Evolutionary conservation across 2,113 vertebrate species (phyloP), one percentile per base, ranked within the genome.

Genomic region (Furnarius figulus): DNA sequence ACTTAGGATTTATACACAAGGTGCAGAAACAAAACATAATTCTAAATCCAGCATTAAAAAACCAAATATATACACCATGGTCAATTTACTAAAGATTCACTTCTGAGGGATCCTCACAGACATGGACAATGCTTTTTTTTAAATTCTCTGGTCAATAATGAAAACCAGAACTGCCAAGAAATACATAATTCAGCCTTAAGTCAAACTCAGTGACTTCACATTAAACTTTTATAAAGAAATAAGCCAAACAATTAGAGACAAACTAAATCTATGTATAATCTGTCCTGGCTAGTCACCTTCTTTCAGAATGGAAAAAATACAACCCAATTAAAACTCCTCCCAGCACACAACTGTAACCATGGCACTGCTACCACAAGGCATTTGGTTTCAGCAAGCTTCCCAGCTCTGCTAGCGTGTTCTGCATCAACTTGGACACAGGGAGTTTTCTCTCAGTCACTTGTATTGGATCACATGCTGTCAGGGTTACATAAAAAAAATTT

Each of bases 211-310:
- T 55, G 77, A 88, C 63, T 91, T 95, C 39, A 40, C 61, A 85
- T 81, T 92, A 68, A 93, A 83, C 55, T 89, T 94, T 52, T 59
- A 90, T 39, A 73, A 89, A 72, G 42, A 71, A 79, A 82, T 81
- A 77, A 91, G 40, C 21, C 81, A 93, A 96, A 89, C 85, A 75
- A 86, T n/a, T 82, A 85, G 40, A 88, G 47, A 81, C 62, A 70
- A 90, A 68, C 33, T 79, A 75, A 79, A 74, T 62, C 66, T 46
- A 12, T 35, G 76, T 55, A 61, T 67, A 83, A 88, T 82, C 39
- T 47, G 33, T 70, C 44, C 76, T 86, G 25, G 81, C 63, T 53
- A 68, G 63, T 42, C 53, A 87, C 52, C 56, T 92, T 83, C 52
- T 92, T 91, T 63, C 53, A 71, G 59, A 74, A 70, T 31, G 67